Percentiles rank a stretch among this genome's conserved stretches.
Evolutionary conservation across 2,113 vertebrate species (phyloP).

Genomic region (Pardalotus punctatus): DNA sequence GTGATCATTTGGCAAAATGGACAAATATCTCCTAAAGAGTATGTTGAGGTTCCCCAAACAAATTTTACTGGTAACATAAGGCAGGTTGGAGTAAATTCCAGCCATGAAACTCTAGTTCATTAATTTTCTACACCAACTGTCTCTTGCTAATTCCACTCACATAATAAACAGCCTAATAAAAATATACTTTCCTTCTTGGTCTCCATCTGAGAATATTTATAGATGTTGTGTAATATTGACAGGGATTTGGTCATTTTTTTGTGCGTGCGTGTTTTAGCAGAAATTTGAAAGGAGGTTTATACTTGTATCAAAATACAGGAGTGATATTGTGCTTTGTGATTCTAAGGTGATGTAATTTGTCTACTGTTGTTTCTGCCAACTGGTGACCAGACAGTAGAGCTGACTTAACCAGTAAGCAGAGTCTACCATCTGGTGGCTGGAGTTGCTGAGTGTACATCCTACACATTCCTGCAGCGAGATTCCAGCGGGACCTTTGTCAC

Average conservation of each 20-base stretch:
- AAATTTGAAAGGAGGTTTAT: conserved; percentile 2
- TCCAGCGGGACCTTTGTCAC: neutral
- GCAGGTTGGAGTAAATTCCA: conserved; percentile 69
- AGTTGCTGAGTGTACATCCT: conserved; percentile 47
- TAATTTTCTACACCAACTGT: conserved; percentile 73
- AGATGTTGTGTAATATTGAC: conserved; percentile 41
- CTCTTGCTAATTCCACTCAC: conserved; percentile 70
- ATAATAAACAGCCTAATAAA: conserved; percentile 72
- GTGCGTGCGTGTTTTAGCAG: neutral
- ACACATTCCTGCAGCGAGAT: neutral
- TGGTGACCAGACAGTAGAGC: conserved; percentile 68
- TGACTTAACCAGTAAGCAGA: conserved; percentile 70
- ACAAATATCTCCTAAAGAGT: conserved; percentile 64
- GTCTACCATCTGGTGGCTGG: conserved; percentile 71
- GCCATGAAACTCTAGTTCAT: conserved; percentile 73
- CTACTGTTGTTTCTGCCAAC: conserved; percentile 64
- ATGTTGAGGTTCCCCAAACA: conserved; percentile 66
- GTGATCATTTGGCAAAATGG: conserved; percentile 61
- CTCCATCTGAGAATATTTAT: conserved; percentile 66
- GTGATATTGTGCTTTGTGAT: conserved; percentile 31
- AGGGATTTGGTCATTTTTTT: neutral
- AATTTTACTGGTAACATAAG: conserved; percentile 72
- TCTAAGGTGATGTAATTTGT: conserved; percentile 67
- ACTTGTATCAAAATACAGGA: conserved; percentile 19
- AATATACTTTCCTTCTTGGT: conserved; percentile 60